A percentile compares a stretch with the other conserved stretches of the same genome.
phyloP scores from a whole-genome alignment of 2,113 vertebrate species.

The Ceratotherium simum region DNA sequence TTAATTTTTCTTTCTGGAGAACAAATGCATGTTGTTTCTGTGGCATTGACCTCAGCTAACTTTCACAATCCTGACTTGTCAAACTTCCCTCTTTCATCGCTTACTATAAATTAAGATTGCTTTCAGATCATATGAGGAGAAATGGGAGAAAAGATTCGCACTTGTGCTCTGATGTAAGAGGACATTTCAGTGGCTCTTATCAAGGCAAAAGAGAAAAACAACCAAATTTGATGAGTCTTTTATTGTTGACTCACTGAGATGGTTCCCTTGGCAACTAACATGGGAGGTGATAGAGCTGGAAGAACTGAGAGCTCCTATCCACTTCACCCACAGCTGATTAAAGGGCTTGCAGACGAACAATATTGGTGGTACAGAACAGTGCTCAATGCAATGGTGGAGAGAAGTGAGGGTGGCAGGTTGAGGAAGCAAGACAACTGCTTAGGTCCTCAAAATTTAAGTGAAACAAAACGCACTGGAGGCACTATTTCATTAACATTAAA shows the following conservation, averaged over 20 bases:
- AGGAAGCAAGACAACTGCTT: neutral
- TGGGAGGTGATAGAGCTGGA: slow-evolving; percentile 62
- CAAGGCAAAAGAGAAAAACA: slow-evolving; percentile 71
- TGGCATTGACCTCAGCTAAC: neutral
- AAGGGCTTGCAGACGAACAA: slow-evolving; percentile 36
- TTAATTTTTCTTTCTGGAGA: slow-evolving; percentile 12
- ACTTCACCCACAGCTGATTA: slow-evolving; percentile 49
- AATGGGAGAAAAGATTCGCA: slow-evolving; percentile 12
- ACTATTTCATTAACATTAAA: slow-evolving; percentile 25
- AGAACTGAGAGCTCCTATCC: slow-evolving; percentile 42
- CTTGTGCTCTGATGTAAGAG: slow-evolving; percentile 48
- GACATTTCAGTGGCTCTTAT: slow-evolving; percentile 70
- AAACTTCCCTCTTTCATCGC: neutral
- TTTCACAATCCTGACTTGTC: neutral
- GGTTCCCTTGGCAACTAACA: slow-evolving; percentile 84
- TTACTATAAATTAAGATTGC: neutral
- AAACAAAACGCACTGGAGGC: neutral
- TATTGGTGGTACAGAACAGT: neutral
- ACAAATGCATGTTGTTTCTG: neutral
- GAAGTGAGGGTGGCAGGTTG: neutral
- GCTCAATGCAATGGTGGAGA: neutral
- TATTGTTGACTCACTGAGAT: slow-evolving; percentile 76
- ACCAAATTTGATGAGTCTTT: slow-evolving; percentile 81
- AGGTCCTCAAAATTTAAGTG: neutral
- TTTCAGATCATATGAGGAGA: slow-evolving; percentile 34